Conservation (phyloP, 2,113 vertebrate genomes). For the Eolophus roseicapilla region DNA sequence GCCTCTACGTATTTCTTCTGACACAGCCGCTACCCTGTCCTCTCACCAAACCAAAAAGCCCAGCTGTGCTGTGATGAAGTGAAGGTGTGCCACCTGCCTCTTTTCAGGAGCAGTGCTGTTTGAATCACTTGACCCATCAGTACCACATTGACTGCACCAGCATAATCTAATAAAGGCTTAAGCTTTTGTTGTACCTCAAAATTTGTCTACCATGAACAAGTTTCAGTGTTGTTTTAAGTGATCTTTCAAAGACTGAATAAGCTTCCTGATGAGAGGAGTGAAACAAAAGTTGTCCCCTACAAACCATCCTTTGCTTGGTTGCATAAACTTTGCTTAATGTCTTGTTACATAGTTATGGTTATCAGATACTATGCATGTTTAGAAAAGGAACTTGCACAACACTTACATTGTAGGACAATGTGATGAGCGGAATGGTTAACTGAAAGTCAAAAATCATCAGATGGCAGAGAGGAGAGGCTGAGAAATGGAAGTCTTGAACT, state of each 20-base stretch:
- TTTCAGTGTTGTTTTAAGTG: background rate
- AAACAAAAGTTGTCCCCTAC: background rate
- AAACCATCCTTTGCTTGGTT: background rate
- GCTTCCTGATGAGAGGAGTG: fast-evolving
- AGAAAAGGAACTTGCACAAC: fast-evolving
- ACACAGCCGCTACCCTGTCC: fast-evolving
- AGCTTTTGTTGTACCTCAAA: background rate
- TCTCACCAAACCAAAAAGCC: background rate
- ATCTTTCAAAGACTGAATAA: background rate
- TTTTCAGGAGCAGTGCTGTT: background rate
- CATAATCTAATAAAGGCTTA: background rate
- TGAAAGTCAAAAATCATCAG: background rate
- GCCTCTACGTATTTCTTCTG: fast-evolving
- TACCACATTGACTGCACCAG: too few relatives aligned
- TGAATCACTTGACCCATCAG: fast-evolving
- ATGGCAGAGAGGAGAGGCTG: background rate
- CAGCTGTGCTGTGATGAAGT: background rate
- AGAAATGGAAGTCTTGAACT: background rate
- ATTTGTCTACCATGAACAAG: background rate
- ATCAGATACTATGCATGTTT: background rate
- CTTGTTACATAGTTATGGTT: background rate
- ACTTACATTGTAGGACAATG: background rate
- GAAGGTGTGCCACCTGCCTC: fast-evolving
- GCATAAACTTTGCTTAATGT: background rate
- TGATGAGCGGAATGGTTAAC: background rate